These are phyloP conservation scores for Acromyrmex heyeri DNA, from an alignment of 1,140 invertebrate species.

Conservation along the genomic window DNA sequence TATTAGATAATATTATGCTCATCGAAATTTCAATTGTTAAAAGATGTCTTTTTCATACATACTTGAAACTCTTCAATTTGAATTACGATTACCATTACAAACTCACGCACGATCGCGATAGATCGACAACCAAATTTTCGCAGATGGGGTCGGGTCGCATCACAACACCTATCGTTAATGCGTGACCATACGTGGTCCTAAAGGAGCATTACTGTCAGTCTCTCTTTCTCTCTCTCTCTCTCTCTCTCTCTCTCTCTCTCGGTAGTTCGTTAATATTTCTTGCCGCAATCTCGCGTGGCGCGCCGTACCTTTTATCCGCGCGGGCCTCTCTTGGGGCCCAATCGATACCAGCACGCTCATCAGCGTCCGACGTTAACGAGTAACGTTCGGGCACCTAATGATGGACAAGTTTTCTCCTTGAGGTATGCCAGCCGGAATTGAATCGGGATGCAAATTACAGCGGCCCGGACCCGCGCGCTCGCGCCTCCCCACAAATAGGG, in stretches of 20 bases:
- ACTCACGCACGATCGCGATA: constrained; percentile 26
- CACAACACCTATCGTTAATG: constrained; percentile 54
- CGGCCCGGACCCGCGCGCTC: constrained; percentile 38
- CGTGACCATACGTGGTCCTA: constrained; percentile 30
- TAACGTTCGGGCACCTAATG: constrained; percentile 65
- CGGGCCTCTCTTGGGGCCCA: constrained; percentile 34
- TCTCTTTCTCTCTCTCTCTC: background rate
- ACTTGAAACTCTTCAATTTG: background rate
- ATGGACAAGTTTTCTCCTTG: constrained; percentile 63
- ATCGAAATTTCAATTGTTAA: background rate
- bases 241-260: constrained; percentile 5
- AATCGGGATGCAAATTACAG: constrained; percentile 72
- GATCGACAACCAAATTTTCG: constrained; percentile 50
- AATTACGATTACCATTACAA: constrained; percentile 1
- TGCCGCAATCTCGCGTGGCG: constrained; percentile 51
- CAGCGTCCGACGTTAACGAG: constrained; percentile 63
- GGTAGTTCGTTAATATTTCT: constrained; percentile 67
- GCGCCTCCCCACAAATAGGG: constrained; percentile 59
- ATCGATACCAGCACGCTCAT: constrained; percentile 63
- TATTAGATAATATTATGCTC: background rate
- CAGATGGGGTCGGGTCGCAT: constrained; percentile 40
- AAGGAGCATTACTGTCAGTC: constrained; percentile 63
- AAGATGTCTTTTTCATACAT: background rate
- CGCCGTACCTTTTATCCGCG: constrained; percentile 57
- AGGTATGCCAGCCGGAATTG: constrained; percentile 60